Evolutionary conservation across 2,888 invertebrate species (phyloP).

Genomic region (Heteromyza rotundicornis): DNA sequence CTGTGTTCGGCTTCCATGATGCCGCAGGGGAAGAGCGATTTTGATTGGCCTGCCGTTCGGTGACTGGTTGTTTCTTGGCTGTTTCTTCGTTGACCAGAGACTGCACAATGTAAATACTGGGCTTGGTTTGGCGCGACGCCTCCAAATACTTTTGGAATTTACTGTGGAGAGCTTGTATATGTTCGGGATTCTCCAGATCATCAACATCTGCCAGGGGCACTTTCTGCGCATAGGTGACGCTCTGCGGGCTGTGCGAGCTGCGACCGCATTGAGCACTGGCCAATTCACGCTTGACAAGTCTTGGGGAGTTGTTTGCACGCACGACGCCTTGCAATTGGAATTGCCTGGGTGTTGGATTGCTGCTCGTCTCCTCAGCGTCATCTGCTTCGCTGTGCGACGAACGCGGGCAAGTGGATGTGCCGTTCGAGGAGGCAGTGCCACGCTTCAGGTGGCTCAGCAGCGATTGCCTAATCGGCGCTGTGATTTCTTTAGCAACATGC

Average conservation of each 20-base stretch:
- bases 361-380: conserved; percentile 13
- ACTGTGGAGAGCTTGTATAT: conserved; percentile 23
- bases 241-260: not conserved
- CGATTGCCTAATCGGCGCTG: conserved; percentile 26
- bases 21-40: not conserved
- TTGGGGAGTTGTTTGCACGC: not conserved
- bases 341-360: conserved; percentile 18
- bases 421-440: conserved; percentile 29
- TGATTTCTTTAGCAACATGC: conserved; percentile 11
- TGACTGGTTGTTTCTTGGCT: not conserved
- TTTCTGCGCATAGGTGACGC: conserved; percentile 22
- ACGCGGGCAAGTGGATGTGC: conserved; percentile 35
- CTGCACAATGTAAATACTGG: conserved; percentile 55
- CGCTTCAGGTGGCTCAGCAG: conserved; percentile 24
- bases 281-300: not conserved
- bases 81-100: conserved; percentile 32
- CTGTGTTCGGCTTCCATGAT: not conserved
- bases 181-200: too few relatives aligned
- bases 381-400: conserved; percentile 32
- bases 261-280: not conserved
- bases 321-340: not conserved
- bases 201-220: too few relatives aligned
- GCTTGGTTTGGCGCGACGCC: conserved; percentile 50
- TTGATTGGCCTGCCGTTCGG: not conserved
- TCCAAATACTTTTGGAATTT: conserved; percentile 46